Conservation (phyloP, 1,140 invertebrate genomes). For the Antheraea mylitta region DNA sequence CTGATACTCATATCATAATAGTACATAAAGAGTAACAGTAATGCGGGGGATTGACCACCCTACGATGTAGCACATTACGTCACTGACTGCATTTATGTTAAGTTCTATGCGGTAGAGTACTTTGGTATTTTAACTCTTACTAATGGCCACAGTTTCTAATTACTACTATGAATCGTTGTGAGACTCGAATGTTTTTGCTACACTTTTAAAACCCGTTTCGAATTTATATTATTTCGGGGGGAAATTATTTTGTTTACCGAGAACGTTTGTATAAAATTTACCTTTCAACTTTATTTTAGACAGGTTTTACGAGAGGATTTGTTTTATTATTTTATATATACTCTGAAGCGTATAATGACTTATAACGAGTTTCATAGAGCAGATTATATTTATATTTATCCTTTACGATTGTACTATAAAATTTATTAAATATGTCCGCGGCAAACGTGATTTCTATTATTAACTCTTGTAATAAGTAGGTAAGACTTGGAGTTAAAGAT, state of each 20-base stretch:
- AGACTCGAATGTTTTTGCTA: background rate
- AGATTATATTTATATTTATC: too few species aligned
- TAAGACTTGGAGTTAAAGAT: too few species aligned
- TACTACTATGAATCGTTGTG: constrained; percentile 11
- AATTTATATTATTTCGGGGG: background rate
- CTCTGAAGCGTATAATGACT: too few species aligned
- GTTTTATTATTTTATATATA: background rate
- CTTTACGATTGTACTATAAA: too few species aligned
- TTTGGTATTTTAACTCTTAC: constrained; percentile 32
- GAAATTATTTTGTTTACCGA: background rate
- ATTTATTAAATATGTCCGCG: too few species aligned
- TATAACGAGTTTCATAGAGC: too few species aligned
- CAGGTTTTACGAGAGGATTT: background rate
- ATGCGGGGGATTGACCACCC: background rate
- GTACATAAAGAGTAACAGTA: background rate
- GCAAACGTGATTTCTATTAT: too few species aligned
- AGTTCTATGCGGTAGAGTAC: constrained; percentile 23
- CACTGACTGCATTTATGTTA: constrained; percentile 14
- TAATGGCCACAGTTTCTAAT: constrained; percentile 25
- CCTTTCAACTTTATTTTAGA: background rate
- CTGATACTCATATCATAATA: too few species aligned
- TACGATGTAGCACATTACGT: background rate
- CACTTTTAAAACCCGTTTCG: background rate
- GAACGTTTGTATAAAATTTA: background rate
- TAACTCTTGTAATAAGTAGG: too few species aligned